Evolutionary conservation across 2,113 vertebrate genomes (phyloP), one percentile per base, ranked within the genome.

Genomic region (Chamaetylas fuelleborni): DNA sequence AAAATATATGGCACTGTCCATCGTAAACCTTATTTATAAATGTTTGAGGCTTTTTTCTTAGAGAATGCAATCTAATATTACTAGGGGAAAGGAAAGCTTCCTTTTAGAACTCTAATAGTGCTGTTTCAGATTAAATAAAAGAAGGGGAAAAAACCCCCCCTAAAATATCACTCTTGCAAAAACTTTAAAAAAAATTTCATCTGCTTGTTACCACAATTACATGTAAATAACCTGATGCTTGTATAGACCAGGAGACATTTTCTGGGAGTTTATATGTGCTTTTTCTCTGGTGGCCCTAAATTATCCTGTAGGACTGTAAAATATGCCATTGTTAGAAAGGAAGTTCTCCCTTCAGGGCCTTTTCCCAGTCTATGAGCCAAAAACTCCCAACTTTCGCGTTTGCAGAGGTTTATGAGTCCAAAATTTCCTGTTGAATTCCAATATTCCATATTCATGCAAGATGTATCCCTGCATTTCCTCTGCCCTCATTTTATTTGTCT

Each of bases 61-160:
- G n/a, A 81, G 33, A 92, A 76, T 42, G 25, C 4, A 24, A 14
- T 54, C 26, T 73, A 38, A 24, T 53, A 48, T 29, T 50, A 33
- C 23, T 42, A 40, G 26, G 7, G 25, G 42, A 66, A 88, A 92
- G n/a, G 18, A 81, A 89, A 74, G 3, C 16, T 76, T 70, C 24
- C 10, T 91, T 74, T 65, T 34, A 83, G 76, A 86, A 66, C 62
- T 50, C 20, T 71, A 51, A 29, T 71, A 42, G 19, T 70, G 22
- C 24, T 48, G 10, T 56, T 86, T 19, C 25, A 57, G 28, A n/a
- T 76, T 26, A 16, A 24, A n/a, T 23, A 4, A 45, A 66, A 26
- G 43, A 36, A 12, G 45, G 45, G 4, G 1, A 4, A 1, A 10
- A 13, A n/a, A 23, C 5, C 1, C 0, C 0, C 7, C 15, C 2